Evolutionary conservation across 1,140 invertebrate species (phyloP).

Genomic region (Aphis gossypii): DNA sequence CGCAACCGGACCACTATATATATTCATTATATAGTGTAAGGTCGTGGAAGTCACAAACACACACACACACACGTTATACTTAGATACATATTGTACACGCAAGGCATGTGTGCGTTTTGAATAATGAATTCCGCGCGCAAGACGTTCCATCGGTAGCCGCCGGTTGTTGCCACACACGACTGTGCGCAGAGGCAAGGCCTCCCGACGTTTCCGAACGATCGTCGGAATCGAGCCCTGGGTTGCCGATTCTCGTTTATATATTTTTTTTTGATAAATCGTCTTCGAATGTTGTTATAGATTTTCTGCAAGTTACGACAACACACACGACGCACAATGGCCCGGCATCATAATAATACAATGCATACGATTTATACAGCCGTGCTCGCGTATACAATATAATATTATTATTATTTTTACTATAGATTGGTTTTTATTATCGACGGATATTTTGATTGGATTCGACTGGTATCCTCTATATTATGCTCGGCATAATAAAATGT

Average conservation of each 20-base stretch:
- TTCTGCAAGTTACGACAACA: conserved; percentile 19
- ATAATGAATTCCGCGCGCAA: conserved; percentile 34
- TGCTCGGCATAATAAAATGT: not conserved
- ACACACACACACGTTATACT: not conserved
- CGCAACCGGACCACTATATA: not conserved
- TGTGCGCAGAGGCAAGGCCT: conserved; percentile 5
- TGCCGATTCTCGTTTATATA: not conserved
- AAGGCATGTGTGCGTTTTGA: too few species aligned
- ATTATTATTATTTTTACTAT: conserved; percentile 9
- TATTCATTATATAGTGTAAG: not conserved
- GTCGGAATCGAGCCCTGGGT: not conserved
- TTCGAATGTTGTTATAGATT: not conserved
- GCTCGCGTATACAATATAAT: not conserved
- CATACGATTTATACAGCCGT: not conserved
- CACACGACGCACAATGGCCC: not conserved
- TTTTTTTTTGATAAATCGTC: conserved; percentile 36
- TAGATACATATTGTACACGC: not conserved
- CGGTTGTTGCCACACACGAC: conserved; percentile 33
- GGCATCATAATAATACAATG: not conserved
- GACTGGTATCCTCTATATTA: not conserved
- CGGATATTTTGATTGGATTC: not conserved
- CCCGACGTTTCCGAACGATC: conserved; percentile 25
- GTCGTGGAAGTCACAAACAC: not conserved
- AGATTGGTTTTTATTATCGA: not conserved
- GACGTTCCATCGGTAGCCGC: not conserved